Percentiles rank a stretch among this genome's conserved stretches.
These are phyloP conservation scores for Hippoglossus stenolepis DNA, from an alignment of 2,113 vertebrate species.

Conservation along the genomic window DNA sequence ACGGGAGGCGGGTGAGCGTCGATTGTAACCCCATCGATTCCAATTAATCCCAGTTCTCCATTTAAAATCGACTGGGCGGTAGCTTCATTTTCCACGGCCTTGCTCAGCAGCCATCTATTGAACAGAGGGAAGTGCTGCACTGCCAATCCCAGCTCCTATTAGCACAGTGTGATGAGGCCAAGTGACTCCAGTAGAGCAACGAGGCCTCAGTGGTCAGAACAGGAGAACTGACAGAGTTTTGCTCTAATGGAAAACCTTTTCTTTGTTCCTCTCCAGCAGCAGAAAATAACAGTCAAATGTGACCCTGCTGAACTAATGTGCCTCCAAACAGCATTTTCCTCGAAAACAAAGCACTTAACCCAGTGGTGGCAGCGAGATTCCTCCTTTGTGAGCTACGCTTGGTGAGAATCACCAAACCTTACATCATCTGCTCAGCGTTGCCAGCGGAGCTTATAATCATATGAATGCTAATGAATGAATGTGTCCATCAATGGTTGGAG, in stretches of 20 bases:
- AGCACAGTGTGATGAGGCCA: conserved; percentile 38
- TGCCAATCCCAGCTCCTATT: conserved; percentile 27
- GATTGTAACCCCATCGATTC: conserved; percentile 60
- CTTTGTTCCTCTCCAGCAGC: conserved; percentile 3
- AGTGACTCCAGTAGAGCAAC: conserved; percentile 34
- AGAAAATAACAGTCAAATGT: background rate
- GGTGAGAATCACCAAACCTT: conserved; percentile 25
- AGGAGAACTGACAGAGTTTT: background rate
- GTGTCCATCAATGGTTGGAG: conserved; percentile 51
- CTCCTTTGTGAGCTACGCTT: conserved; percentile 8
- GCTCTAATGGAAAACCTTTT: conserved; percentile 2
- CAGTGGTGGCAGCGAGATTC: conserved; percentile 4
- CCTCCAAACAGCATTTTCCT: background rate
- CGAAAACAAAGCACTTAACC: conserved; percentile 8
- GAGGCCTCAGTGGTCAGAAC: conserved; percentile 18
- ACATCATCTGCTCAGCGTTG: conserved; percentile 30
- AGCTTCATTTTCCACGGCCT: conserved; percentile 68
- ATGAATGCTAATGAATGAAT: conserved; percentile 61
- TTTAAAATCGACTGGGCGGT: conserved; percentile 63
- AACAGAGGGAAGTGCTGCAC: conserved; percentile 1
- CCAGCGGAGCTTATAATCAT: conserved; percentile 42
- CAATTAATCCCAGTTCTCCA: conserved; percentile 77
- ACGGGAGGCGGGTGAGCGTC: conserved; percentile 43
- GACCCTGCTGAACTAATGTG: background rate
- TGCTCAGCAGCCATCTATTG: conserved; percentile 59